Evolutionary conservation across 2,113 vertebrate species (phyloP), one percentile per base, ranked within the genome.

Genomic region (Chaetura pelagica): DNA sequence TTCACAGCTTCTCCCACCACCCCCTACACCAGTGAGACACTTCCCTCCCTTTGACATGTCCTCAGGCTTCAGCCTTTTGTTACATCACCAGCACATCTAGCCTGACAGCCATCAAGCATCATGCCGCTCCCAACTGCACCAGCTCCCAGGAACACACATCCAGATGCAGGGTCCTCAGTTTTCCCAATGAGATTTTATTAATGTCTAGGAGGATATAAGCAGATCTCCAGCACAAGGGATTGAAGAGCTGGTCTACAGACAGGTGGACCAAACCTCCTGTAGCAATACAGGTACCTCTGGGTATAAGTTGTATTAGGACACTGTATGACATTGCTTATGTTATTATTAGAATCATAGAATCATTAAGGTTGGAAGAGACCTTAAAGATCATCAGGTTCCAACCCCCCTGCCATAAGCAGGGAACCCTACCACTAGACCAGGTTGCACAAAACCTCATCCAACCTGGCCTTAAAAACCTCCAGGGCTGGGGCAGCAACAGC

Each of bases 51-150:
- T 29, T 18, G 38, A 34, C 22, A 24, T 22, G 9, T 18, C 40
- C 48, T 48, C 68, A 57, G 69, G 55, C 27, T 52, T 55, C 59
- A 77, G 59, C 32, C n/a, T 69, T 57, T 72, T 77, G 35, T 77
- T 46, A 21, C 2, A 2, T 10, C 52, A 71, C 61, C 15, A 68
- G 44, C 48, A 63, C 12, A 29, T 29, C 42, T 12, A 84, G 29
- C 42, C 55, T 7, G 2, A n/a, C 24, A 35, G 15, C 11, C 62
- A 48, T 4, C 1, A 1, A 51, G 24, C 15, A 68, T 21, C 76
- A 38, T 38, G 38, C 24, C 0, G 0, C 30, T 69, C 38, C 63
- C 3, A 1, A 8, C 6, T 35, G 6, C 6, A 3, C 29, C 34
- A 71, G 4, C 34, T 69, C 61, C 44, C 29, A 38, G 40, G 24